A percentile compares a stretch with the other conserved stretches of the same genome.
phyloP scores from a whole-genome alignment of 2,888 invertebrate genomes.

The Drosophila infuscata region DNA sequence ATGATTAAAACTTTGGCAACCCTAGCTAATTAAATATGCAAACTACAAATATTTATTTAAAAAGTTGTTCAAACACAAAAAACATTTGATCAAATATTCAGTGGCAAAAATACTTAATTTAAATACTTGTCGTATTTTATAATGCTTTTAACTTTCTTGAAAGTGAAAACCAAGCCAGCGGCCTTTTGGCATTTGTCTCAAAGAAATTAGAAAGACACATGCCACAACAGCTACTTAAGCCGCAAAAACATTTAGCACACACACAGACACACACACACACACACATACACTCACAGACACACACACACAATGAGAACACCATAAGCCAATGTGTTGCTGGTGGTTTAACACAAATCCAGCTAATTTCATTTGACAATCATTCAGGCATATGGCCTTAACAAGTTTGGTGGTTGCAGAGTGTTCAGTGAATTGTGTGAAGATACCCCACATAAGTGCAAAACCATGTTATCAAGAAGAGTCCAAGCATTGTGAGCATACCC shows the following conservation, averaged over 20 bases:
- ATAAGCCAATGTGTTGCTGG: slow-evolving; percentile 55
- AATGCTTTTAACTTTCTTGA: slow-evolving; percentile 11
- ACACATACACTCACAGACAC: neutral
- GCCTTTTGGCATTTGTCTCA: slow-evolving; percentile 52
- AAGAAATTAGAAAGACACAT: slow-evolving; percentile 29
- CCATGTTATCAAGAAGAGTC: slow-evolving; percentile 65
- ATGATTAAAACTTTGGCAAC: neutral
- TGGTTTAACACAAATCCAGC: slow-evolving; percentile 57
- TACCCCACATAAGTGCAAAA: slow-evolving; percentile 69
- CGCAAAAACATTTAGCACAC: slow-evolving; percentile 43
- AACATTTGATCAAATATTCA: neutral
- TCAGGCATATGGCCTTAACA: slow-evolving; percentile 39
- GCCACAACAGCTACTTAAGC: slow-evolving; percentile 49
- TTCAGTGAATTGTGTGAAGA: slow-evolving; percentile 10
- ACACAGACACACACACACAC: slow-evolving; percentile 18
- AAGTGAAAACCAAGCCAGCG: slow-evolving; percentile 26
- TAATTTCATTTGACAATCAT: slow-evolving; percentile 77
- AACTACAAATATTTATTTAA: neutral
- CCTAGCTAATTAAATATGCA: neutral
- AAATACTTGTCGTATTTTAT: neutral
- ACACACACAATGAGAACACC: slow-evolving; percentile 30
- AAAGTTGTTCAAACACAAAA: neutral
- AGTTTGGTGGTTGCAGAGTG: neutral
- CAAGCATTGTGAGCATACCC: slow-evolving; percentile 41
- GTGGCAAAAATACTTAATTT: neutral